These are phyloP conservation scores for Montipora foliosa DNA, from an alignment of 64 coral and sea anemone genomes.

Conservation along the genomic window DNA sequence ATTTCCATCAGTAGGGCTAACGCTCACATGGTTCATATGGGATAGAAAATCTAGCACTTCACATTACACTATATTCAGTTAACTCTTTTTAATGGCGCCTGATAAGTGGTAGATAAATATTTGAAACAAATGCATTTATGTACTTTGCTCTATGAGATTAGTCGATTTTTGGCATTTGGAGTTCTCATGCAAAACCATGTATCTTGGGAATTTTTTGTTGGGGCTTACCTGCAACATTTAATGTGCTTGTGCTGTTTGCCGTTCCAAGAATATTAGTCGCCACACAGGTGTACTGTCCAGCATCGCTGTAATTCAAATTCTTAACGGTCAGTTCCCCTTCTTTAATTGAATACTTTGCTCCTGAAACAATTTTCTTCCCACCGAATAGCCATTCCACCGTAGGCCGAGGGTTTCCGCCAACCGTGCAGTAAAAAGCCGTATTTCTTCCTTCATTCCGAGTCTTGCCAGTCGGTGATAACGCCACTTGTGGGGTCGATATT, in stretches of 20 bases:
- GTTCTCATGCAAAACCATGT: too few relatives aligned
- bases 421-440: conserved; percentile 19
- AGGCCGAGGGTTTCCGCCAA: conserved; percentile 21
- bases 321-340: background rate
- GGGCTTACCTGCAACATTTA: background rate
- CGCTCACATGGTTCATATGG: too few relatives aligned
- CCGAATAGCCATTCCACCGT: background rate
- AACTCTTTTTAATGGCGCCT: too few relatives aligned
- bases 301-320: conserved; percentile 12
- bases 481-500: background rate
- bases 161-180: too few relatives aligned
- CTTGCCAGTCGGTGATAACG: background rate
- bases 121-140: too few relatives aligned
- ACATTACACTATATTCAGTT: too few relatives aligned
- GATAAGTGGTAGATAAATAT: too few relatives aligned
- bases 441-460: conserved; percentile 1
- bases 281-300: conserved; percentile 1
- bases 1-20: too few relatives aligned
- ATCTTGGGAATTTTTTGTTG: background rate
- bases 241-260: background rate
- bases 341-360: background rate
- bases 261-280: conserved; percentile 36
- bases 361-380: background rate
- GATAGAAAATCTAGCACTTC: too few relatives aligned
- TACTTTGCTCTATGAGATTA: too few relatives aligned